phyloP scores from a whole-genome alignment of 2,888 invertebrate species.

The Cerastis rubricosa region DNA sequence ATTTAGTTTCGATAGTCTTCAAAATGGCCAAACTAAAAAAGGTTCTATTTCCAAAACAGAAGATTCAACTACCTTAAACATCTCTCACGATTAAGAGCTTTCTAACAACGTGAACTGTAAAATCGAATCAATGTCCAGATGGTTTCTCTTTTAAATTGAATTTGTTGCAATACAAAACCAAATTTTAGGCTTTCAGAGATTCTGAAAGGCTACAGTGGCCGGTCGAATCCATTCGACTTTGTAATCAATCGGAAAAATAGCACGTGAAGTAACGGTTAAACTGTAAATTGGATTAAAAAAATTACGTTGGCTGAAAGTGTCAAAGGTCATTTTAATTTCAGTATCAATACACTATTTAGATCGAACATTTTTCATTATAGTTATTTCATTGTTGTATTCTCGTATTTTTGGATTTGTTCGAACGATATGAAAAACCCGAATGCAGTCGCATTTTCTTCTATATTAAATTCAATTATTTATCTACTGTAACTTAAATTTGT shows the following conservation, averaged over 20 bases:
- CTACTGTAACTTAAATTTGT: constrained; percentile 11
- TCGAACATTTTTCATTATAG: constrained; percentile 33
- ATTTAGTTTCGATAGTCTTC: constrained; percentile 44
- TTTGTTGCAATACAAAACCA: constrained; percentile 61
- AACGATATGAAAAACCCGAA: constrained; percentile 25
- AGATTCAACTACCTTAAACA: constrained; percentile 52
- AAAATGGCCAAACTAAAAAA: constrained; percentile 53
- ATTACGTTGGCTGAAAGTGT: constrained; percentile 41
- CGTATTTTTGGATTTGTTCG: constrained; percentile 25
- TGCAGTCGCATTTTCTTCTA: constrained; percentile 3
- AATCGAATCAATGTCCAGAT: constrained; percentile 58
- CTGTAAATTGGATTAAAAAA: constrained; percentile 53
- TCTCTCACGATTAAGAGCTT: constrained; percentile 62
- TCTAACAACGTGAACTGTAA: constrained; percentile 59
- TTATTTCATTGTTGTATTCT: constrained; percentile 16
- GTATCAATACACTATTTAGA: constrained; percentile 52
- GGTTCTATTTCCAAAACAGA: constrained; percentile 51
- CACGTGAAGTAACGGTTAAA: constrained; percentile 53
- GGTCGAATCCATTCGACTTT: constrained; percentile 37
- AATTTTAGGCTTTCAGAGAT: constrained; percentile 60
- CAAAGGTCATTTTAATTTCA: constrained; percentile 64
- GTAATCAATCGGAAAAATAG: constrained; percentile 51
- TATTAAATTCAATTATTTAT: constrained; percentile 17
- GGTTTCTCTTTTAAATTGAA: constrained; percentile 66
- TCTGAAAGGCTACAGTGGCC: constrained; percentile 53